Evolutionary conservation across 2,113 vertebrate species (phyloP), one percentile per base, ranked within the genome.

Genomic region (Fukomys damarensis): DNA sequence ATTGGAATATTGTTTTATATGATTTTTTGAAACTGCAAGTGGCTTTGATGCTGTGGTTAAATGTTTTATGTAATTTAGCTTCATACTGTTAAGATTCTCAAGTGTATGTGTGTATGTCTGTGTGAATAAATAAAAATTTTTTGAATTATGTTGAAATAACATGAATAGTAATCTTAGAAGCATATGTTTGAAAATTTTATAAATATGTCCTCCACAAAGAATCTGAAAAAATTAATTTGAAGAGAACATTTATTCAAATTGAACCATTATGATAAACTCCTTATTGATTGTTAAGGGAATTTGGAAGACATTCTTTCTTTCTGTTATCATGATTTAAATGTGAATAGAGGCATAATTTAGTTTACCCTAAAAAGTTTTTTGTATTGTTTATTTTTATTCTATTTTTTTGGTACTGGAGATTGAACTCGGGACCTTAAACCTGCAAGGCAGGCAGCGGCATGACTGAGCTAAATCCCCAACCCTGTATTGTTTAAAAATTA

Each of bases 1-100:
- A 99, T 99, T 99, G 99, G 98, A 97, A 98, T 97, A 98, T 89
- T 96, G 86, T 96, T 96, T 90, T 96, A 91, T 96, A 77, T 74
- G 1, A 80, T 92, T 58, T 98, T 98, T 98, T 82, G 46, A 97
- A 98, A 98, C 97, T 86, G 91, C 95, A 96, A 97, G 95, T 94
- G 72, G 96, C 52, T 95, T 72, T 98, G 94, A 97, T 96, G 32
- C 41, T 93, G 14, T 58, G 83, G 93, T 96, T 97, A 93, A 13
- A 96, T 95, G 96, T 74, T 97, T 96, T 58, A 94, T 19, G 10
- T 89, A 96, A 96, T 93, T 93, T 89, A 97, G 93, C 68, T 95
- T 91, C 0, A 95, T 79, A 72, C 8, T 49, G 80, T 80, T 86
- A 41, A 38, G 65, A 92, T 16, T 16, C 20, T 26, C 12, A 89